Percentiles rank a stretch among this genome's conserved stretches.
phyloP scores from a whole-genome alignment of 1,140 invertebrate species.

The Tetranychus cinnabarinus region DNA sequence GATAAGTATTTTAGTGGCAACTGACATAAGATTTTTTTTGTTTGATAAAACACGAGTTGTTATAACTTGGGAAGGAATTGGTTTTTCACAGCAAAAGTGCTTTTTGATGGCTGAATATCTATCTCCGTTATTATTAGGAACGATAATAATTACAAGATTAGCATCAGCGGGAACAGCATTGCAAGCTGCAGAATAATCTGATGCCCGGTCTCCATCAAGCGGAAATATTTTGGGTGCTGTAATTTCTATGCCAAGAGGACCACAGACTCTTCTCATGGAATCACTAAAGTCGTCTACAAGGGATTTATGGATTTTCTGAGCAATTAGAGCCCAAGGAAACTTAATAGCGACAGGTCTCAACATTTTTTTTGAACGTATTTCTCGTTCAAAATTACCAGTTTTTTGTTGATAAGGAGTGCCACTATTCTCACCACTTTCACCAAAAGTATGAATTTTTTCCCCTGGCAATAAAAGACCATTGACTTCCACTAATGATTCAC shows the following conservation, averaged over 20 bases:
- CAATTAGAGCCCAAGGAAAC: constrained; percentile 7
- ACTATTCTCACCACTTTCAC: constrained; percentile 7
- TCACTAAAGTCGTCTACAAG: constrained; percentile 15
- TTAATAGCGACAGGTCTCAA: background rate
- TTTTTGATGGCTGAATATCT: constrained; percentile 60
- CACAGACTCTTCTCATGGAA: constrained; percentile 15
- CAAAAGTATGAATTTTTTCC: constrained; percentile 1
- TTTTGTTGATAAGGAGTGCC: constrained; percentile 19
- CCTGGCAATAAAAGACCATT: constrained; percentile 17
- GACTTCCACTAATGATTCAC: constrained; percentile 19
- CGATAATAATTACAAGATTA: constrained; percentile 31
- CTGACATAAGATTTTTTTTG: constrained; percentile 31
- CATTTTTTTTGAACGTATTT: constrained; percentile 16
- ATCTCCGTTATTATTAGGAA: constrained; percentile 32
- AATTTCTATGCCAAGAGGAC: constrained; percentile 21
- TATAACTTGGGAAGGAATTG: constrained; percentile 39
- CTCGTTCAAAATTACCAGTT: constrained; percentile 9
- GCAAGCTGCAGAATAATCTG: background rate
- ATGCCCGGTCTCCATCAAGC: background rate
- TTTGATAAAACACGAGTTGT: constrained; percentile 28
- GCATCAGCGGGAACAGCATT: background rate
- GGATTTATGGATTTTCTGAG: background rate
- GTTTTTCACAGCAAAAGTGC: constrained; percentile 43
- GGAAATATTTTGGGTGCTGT: constrained; percentile 11
- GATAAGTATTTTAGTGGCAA: constrained; percentile 50